phyloP scores from a whole-genome alignment of 2,113 vertebrate species.

The Scalopus aquaticus region DNA sequence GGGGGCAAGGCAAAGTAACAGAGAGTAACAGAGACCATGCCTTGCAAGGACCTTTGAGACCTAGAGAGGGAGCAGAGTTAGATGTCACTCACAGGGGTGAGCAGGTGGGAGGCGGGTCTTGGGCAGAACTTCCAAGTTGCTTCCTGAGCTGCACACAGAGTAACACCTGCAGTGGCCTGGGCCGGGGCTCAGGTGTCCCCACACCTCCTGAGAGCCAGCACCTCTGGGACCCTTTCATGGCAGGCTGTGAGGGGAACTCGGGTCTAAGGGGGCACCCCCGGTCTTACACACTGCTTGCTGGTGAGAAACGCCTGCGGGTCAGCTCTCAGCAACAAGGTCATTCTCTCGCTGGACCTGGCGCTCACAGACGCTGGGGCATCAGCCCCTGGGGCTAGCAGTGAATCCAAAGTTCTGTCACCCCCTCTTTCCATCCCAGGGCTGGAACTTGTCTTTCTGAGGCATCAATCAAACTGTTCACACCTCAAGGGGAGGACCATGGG shows the following conservation, averaged over 20 bases:
- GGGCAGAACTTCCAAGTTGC: not conserved
- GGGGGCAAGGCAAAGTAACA: not conserved
- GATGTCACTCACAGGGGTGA: accelerated
- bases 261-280: not conserved
- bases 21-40: not conserved
- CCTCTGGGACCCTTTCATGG: not conserved
- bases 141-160: not conserved
- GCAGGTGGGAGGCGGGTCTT: not conserved
- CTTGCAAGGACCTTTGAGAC: not conserved
- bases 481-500: not conserved
- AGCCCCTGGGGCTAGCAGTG: not conserved
- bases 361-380: not conserved
- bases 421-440: not conserved
- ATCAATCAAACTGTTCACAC: not conserved
- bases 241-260: not conserved
- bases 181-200: not conserved
- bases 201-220: not conserved
- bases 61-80: not conserved
- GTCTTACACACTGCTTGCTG: not conserved
- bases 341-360: not conserved
- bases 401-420: constrained; percentile 31
- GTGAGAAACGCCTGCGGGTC: not conserved
- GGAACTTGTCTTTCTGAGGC: constrained; percentile 8
- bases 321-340: not conserved
- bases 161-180: accelerated